These are phyloP conservation scores for Tragelaphus oryx DNA, from an alignment of 2,797 vertebrate species.

Conservation along the genomic window DNA sequence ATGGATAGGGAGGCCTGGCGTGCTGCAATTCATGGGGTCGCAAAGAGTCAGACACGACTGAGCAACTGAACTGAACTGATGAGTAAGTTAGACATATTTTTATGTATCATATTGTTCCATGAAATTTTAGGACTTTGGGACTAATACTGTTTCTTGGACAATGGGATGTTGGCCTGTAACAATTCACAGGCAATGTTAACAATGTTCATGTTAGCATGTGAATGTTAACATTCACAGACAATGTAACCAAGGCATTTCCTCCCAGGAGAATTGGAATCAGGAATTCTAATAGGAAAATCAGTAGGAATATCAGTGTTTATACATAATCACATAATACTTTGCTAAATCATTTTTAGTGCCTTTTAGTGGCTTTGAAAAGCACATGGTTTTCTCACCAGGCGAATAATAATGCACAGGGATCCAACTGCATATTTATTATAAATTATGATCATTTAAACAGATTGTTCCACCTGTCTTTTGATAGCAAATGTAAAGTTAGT, in stretches of 20 bases:
- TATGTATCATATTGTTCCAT: background rate
- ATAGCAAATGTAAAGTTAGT: background rate
- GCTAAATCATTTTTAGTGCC: conserved; percentile 67
- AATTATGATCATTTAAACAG: conserved; percentile 74
- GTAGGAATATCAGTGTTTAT: conserved; percentile 71
- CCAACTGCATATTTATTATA: conserved; percentile 71
- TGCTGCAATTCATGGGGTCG: too few relatives aligned
- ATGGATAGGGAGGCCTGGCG: too few relatives aligned
- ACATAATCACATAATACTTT: conserved; percentile 72
- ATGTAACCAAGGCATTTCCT: conserved; percentile 15
- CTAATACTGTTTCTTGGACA: background rate
- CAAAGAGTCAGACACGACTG: too few relatives aligned
- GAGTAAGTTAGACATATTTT: background rate
- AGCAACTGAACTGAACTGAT: background rate
- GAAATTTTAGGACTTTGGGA: background rate
- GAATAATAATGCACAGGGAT: conserved; percentile 75
- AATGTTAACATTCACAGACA: conserved; percentile 42
- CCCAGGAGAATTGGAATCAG: background rate
- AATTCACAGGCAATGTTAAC: conserved; percentile 50
- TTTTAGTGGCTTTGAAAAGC: conserved; percentile 73
- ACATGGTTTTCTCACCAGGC: conserved; percentile 18
- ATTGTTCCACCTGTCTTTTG: conserved; percentile 68
- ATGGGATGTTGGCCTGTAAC: conserved; percentile 43
- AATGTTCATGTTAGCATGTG: background rate
- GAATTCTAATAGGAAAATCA: conserved; percentile 46